Percentiles rank a stretch among this genome's conserved stretches.
These are phyloP conservation scores for Plebejus argus DNA, from an alignment of 2,888 invertebrate genomes.

Conservation along the genomic window DNA sequence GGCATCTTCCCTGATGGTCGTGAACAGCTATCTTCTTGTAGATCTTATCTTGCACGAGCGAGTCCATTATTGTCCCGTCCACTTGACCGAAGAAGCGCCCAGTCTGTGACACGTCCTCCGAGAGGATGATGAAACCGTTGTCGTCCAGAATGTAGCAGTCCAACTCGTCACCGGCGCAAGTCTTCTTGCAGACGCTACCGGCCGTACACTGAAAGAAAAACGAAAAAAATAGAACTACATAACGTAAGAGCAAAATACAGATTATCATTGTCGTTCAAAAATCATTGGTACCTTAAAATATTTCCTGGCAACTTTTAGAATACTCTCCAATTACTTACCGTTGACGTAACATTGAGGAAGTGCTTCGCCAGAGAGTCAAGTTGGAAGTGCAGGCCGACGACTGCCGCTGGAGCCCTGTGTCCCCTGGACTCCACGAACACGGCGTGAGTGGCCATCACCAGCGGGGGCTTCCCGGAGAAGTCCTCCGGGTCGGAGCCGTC, in stretches of 20 bases:
- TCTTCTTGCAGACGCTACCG: slow-evolving; percentile 87
- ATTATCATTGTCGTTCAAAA: too few relatives aligned
- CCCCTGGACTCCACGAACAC: slow-evolving; percentile 92
- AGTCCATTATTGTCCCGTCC: slow-evolving; percentile 96
- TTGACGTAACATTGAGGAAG: slow-evolving; percentile 93
- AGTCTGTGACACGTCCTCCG: slow-evolving; percentile 91
- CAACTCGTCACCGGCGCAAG: slow-evolving; percentile 91
- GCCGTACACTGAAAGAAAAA: slow-evolving; percentile 83
- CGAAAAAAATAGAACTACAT: too few relatives aligned
- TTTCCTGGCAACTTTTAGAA: neutral
- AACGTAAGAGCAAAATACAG: too few relatives aligned
- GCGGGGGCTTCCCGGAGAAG: slow-evolving; percentile 76
- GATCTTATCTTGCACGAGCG: slow-evolving; percentile 93
- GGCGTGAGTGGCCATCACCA: slow-evolving; percentile 95
- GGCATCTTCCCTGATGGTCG: slow-evolving; percentile 94
- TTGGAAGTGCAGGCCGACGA: slow-evolving; percentile 94
- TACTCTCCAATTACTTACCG: slow-evolving; percentile 78
- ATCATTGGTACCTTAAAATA: neutral
- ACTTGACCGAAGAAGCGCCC: slow-evolving; percentile 97
- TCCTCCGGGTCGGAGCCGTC: slow-evolving; percentile 82
- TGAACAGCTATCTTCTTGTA: slow-evolving; percentile 93
- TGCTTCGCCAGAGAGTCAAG: slow-evolving; percentile 90
- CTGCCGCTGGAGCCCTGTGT: slow-evolving; percentile 93
- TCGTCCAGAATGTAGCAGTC: slow-evolving; percentile 97
- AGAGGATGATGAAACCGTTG: slow-evolving; percentile 95